phyloP scores from a whole-genome alignment of 2,113 vertebrate genomes.

The Toxostoma redivivum region DNA sequence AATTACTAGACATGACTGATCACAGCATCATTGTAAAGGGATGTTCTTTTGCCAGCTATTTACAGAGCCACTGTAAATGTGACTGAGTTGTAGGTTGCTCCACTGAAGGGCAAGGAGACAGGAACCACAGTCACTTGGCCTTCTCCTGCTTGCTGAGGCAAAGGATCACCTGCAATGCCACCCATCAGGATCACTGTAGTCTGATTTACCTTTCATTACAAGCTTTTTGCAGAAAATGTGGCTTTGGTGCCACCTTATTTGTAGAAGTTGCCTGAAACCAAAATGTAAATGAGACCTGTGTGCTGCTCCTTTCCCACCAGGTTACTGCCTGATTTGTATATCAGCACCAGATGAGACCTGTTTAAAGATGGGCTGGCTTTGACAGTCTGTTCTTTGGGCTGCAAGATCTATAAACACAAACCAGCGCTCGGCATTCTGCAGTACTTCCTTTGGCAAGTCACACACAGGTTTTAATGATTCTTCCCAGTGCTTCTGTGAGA shows the following conservation, averaged over 20 bases:
- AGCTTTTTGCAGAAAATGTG: not conserved
- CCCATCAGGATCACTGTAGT: not conserved
- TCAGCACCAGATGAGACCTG: not conserved
- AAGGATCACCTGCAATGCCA: not conserved
- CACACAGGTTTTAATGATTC: not conserved
- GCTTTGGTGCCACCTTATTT: not conserved
- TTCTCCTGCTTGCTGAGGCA: not conserved
- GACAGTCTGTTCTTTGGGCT: not conserved
- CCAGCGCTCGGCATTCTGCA: accelerated
- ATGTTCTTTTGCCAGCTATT: not conserved
- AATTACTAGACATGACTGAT: not conserved
- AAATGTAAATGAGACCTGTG: not conserved
- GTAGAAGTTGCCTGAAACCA: not conserved
- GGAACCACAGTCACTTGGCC: not conserved
- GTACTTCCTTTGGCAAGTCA: not conserved
- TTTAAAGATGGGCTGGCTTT: not conserved
- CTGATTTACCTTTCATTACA: not conserved
- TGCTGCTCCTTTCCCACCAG: not conserved
- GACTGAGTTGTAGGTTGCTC: not conserved
- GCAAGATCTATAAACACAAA: not conserved
- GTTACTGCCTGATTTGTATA: not conserved
- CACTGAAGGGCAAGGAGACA: not conserved
- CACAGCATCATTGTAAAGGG: not conserved
- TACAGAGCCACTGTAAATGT: not conserved
- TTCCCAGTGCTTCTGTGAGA: not conserved